Evolutionary conservation across 2,797 vertebrate species (phyloP).

Genomic region (Crenuchus spilurus): DNA sequence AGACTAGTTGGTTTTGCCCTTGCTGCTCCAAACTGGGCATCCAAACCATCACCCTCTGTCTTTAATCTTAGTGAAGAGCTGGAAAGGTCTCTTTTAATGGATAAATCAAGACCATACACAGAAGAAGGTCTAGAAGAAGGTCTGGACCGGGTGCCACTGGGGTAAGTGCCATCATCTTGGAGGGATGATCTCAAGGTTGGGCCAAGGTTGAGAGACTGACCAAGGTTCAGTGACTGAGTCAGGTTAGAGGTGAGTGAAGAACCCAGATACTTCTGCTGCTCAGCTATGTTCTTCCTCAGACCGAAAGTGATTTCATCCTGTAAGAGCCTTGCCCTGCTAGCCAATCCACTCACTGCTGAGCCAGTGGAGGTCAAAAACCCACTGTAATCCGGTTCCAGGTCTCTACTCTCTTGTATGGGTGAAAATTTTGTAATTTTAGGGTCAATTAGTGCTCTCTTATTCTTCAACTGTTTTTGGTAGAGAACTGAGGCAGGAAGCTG

Average conservation of each 20-base stretch:
- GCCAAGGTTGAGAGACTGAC: conserved; percentile 83
- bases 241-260: conserved; percentile 84
- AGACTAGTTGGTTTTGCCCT: conserved; percentile 96
- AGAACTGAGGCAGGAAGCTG: conserved; percentile 93
- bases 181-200: conserved; percentile 82
- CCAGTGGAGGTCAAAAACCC: conserved; percentile 88
- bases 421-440: conserved; percentile 96
- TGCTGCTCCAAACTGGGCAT: conserved; percentile 88
- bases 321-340: conserved; percentile 91
- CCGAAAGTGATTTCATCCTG: conserved; percentile 98
- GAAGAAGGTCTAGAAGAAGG: conserved; percentile 96
- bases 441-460: conserved; percentile 92
- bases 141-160: conserved; percentile 90
- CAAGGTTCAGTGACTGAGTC: conserved; percentile 85
- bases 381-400: conserved; percentile 93
- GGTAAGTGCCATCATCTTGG: conserved; percentile 93
- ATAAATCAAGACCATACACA: conserved; percentile 96
- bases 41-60: conserved; percentile 90
- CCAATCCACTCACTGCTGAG: conserved; percentile 89
- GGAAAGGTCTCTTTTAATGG: conserved; percentile 94
- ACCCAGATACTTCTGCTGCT: conserved; percentile 96
- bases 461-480: conserved; percentile 97
- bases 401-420: conserved; percentile 95
- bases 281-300: conserved; percentile 93
- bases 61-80: conserved; percentile 95